Base-by-base conservation (phyloP, 2,888 invertebrate species). In the Microdon myrmicae region DNA sequence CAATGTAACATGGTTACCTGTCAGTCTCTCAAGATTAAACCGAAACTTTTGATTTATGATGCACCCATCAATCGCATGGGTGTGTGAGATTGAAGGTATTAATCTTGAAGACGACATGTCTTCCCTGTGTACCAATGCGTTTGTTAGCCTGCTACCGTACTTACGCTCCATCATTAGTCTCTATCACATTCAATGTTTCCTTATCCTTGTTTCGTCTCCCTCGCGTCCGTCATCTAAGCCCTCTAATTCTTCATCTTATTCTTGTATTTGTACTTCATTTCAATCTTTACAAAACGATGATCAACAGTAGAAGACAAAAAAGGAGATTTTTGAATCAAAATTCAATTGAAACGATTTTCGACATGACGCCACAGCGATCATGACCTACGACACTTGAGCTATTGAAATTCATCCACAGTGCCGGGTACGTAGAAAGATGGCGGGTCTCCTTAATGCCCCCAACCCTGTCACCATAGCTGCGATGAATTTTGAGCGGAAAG, bases 401-500 rank as follows among this genome's bases (percentile, higher is more conserved):
- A 64, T 64, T 64, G 58, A 53, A 64, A 64, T 64, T 64, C 64
- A 58, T 58, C 58, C 41, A 17, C 41, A 64, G 58, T 64, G 51
- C 64, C 26, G 58, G 32, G 47, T 51, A 51, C 51, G 55, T 35
- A 47, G 60, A 61, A 28, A 41, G 48, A 61, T 64, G 64, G 45
- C 45, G 45, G 44, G 44, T 41, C 47, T 39, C 20, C 44, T 51
- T 32, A n/a, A n/a, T n/a, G n/a, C 51, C 26, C 26, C 26, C 39
- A 23, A 19, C 22, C 16, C 28, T 29, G 17, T 28, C 31, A 37
- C 8, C 29, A 35, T n/a, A 37, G 29, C 12, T n/a, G 37, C 31
- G 44, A 29, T 44, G 55, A 55, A 22, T 58, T 64, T 58, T 37
- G 25, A 64, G 37, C 16, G 35, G 49, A 58, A 51, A 56, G 47